Percentiles rank a stretch among this genome's conserved stretches.
Evolutionary conservation across 2,113 vertebrate species (phyloP).

Genomic region (Lipotes vexillifer): DNA sequence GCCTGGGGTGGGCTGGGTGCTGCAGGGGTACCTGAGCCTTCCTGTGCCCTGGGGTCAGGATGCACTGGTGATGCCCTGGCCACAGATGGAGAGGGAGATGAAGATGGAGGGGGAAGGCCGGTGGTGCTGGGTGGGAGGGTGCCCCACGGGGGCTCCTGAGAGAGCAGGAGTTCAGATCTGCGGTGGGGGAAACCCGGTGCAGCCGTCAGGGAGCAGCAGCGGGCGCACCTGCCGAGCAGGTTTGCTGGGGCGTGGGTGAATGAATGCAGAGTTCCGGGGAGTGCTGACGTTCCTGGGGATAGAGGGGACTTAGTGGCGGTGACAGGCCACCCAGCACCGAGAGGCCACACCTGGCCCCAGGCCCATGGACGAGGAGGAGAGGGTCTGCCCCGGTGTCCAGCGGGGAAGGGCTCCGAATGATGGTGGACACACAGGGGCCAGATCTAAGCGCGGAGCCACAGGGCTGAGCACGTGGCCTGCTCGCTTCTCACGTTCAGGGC

Average conservation of each 20-base stretch:
- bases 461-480: neutral
- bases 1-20: too few species aligned
- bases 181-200: neutral
- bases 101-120: neutral
- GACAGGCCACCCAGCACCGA: neutral
- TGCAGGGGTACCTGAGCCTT: neutral
- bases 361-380: neutral
- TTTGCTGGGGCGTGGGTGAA: neutral
- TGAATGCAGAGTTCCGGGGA: neutral
- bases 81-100: neutral
- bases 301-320: neutral
- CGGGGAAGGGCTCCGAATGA: neutral
- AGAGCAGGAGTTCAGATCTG: neutral
- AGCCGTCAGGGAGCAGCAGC: neutral
- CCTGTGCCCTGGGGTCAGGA: neutral
- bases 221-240: neutral
- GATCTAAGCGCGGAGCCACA: neutral
- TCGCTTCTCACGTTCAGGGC: neutral
- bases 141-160: neutral
- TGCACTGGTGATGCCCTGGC: neutral
- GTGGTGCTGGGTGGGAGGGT: too few species aligned
- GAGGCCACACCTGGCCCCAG: neutral
- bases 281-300: neutral
- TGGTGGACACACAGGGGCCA: neutral
- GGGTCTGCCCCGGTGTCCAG: neutral